phyloP scores from a whole-genome alignment of 2,113 vertebrate species.

The Piprites chloris region DNA sequence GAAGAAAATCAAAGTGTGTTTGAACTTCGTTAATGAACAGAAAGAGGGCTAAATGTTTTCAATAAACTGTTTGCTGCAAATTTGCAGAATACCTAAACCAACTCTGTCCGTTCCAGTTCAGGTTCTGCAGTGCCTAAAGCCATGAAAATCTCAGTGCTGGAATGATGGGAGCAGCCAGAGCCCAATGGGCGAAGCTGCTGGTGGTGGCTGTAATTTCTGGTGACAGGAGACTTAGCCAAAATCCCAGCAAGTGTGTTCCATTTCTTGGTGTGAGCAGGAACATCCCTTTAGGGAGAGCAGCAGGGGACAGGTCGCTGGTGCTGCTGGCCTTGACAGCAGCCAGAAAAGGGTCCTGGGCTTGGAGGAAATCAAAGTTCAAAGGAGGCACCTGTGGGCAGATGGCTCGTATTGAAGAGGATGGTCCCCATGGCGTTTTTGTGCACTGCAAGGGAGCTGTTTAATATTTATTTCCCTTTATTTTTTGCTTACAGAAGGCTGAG shows the following conservation, averaged over 20 bases:
- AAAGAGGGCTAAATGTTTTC: slow-evolving; percentile 16
- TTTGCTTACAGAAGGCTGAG: slow-evolving; percentile 6
- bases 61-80: not conserved
- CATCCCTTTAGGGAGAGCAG: not conserved
- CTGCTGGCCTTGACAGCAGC: not conserved
- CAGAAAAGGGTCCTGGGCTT: not conserved
- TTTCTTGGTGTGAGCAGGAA: accelerated
- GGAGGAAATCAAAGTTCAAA: not conserved
- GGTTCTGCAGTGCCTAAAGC: not conserved
- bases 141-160: accelerated
- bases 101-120: not conserved
- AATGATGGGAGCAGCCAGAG: not conserved
- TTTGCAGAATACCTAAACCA: not conserved
- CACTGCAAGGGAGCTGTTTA: not conserved
- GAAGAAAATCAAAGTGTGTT: slow-evolving; percentile 31
- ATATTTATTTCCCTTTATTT: not conserved
- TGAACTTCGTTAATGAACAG: slow-evolving; percentile 17
- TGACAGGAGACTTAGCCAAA: not conserved
- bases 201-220: not conserved
- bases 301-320: not conserved
- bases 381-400: not conserved
- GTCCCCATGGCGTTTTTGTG: not conserved
- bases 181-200: not conserved
- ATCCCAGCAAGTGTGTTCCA: accelerated
- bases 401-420: not conserved